These are phyloP conservation scores for Drosophila rellima DNA, from an alignment of 2,888 invertebrate genomes.

Conservation along the genomic window DNA sequence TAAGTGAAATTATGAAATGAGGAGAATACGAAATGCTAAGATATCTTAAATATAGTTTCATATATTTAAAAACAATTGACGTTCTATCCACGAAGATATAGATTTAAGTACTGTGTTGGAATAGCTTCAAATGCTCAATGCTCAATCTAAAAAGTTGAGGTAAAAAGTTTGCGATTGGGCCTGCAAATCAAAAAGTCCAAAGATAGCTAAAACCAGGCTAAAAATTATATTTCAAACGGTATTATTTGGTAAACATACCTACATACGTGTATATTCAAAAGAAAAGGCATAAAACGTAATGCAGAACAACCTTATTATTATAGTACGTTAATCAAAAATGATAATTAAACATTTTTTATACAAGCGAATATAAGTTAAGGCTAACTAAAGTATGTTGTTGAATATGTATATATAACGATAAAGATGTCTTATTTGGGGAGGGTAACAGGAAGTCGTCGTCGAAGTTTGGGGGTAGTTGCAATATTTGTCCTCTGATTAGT, in stretches of 20 bases:
- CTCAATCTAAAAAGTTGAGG: background rate
- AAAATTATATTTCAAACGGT: background rate
- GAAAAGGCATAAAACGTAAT: too few relatives aligned
- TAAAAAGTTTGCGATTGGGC: background rate
- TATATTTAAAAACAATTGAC: too few relatives aligned
- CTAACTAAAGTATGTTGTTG: background rate
- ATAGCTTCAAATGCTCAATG: background rate
- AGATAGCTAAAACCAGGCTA: background rate
- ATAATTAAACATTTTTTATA: background rate
- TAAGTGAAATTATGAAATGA: too few relatives aligned
- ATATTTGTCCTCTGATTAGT: conserved; percentile 2
- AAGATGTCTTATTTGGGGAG: background rate
- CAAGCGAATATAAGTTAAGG: background rate
- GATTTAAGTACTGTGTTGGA: background rate
- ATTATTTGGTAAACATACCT: background rate
- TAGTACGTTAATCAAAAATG: background rate
- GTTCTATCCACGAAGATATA: too few relatives aligned
- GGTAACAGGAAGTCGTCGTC: background rate
- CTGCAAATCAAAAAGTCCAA: background rate
- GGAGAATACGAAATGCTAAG: too few relatives aligned
- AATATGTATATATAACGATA: conserved; percentile 1
- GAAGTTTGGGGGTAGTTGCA: conserved; percentile 4
- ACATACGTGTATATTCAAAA: too few relatives aligned
- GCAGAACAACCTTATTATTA: background rate
- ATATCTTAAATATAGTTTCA: too few relatives aligned